Base-by-base conservation (phyloP, 2,113 vertebrate species). In the Hemicordylus capensis region DNA sequence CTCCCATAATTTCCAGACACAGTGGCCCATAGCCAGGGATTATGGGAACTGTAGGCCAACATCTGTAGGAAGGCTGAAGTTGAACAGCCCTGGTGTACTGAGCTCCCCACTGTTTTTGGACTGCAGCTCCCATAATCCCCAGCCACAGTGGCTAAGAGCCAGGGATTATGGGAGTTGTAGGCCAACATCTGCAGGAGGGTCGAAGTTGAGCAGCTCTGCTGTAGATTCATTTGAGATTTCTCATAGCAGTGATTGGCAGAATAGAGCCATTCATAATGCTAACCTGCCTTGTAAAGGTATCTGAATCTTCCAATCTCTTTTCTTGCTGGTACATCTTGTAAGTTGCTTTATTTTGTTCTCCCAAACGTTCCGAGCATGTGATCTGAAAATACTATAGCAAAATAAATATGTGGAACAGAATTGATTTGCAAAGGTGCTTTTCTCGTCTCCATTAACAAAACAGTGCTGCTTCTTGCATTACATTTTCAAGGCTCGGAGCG, bases 231-330 rank as follows among this genome's bases (percentile, higher is more conserved):
- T 86, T 64, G 44, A 28, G 58, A 14, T 87, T 34, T 0, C 24
- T 74, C 82, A 80, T 24, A 63, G 86, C 83, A 85, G 79, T 85
- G 76, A 86, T 28, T 88, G 88, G 83, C 67, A 85, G 80, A 85
- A 83, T 0, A 0, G 22, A 80, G 78, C 83, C 85, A 87, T 82
- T 20, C 48, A 86, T 66, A 88, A 80, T 86, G 80, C 69, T 73
- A 63, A 88, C 66, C 19, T 79, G 64, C 69, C 74, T 85, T 46
- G 3, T 54, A 76, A 70, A 85, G 67, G 42, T 73, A 48, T 28
- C 34, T 72, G 22, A 74, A 44, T 80, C 37, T 51, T 7, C 58
- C 61, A 14, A 4, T 48, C 69, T 44, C 77, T 72, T 61, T 31
- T 88, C 85, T 80, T 20, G 2, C 1, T 31, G 54, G 2, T 72